A percentile compares a stretch with the other conserved stretches of the same genome.
These are phyloP conservation scores for Drosophila simulans DNA, from an alignment of 1,140 invertebrate species.

Conservation along the genomic window DNA sequence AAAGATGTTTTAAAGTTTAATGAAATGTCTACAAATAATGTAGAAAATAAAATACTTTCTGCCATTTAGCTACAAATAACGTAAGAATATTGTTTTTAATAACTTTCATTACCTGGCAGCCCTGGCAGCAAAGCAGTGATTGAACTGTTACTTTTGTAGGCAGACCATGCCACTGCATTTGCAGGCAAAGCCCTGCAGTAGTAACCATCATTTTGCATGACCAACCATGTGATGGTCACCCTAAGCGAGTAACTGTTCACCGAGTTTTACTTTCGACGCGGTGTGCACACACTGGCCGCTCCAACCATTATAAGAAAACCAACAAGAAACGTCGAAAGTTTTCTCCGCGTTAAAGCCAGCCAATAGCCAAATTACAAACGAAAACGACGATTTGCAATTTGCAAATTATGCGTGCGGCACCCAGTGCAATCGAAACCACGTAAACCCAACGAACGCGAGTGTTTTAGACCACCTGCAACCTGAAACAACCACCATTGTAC, in stretches of 20 bases:
- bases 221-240: neutral
- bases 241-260: conserved; percentile 21
- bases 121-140: neutral
- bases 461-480: conserved; percentile 48
- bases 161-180: neutral
- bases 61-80: too few relatives aligned
- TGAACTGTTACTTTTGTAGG: conserved; percentile 3
- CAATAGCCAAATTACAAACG: conserved; percentile 65
- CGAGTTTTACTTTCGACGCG: conserved; percentile 52
- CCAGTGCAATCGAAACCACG: conserved; percentile 70
- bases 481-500: conserved; percentile 67
- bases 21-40: too few relatives aligned
- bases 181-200: neutral
- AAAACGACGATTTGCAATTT: conserved; percentile 63
- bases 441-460: conserved; percentile 61
- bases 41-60: too few relatives aligned
- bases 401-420: conserved; percentile 65
- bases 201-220: neutral
- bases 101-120: neutral
- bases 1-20: too few relatives aligned
- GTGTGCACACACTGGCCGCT: conserved; percentile 70
- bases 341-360: conserved; percentile 57
- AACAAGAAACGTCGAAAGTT: conserved; percentile 76
- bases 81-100: neutral
- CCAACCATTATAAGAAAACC: conserved; percentile 50